Evolutionary conservation across 2,888 invertebrate species (phyloP).

Genomic region (Scrobipalpa costella): DNA sequence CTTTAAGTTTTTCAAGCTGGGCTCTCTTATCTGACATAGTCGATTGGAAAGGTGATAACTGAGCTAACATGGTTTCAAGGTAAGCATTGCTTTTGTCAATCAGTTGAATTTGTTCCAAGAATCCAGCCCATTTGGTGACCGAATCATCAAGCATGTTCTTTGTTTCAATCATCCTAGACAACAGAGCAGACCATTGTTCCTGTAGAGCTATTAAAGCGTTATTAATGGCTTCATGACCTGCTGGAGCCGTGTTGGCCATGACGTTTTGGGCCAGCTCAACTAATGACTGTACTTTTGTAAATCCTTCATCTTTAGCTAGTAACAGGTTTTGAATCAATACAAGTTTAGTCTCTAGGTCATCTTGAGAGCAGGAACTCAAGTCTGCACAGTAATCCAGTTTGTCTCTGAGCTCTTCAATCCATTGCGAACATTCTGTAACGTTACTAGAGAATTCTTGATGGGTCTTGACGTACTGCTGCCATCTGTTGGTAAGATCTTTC

Average conservation of each 20-base stretch:
- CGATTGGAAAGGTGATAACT: constrained; percentile 87
- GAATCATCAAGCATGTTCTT: constrained; percentile 93
- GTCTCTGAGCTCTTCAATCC: constrained; percentile 91
- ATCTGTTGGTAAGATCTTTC: constrained; percentile 93
- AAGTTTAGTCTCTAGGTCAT: constrained; percentile 92
- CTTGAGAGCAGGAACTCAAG: constrained; percentile 89
- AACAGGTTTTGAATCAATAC: constrained; percentile 92
- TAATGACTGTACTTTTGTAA: constrained; percentile 91
- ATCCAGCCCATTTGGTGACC: constrained; percentile 94
- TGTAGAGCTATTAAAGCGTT: constrained; percentile 90
- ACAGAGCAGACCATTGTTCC: constrained; percentile 93
- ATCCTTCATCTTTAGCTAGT: constrained; percentile 96
- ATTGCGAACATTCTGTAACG: constrained; percentile 88
- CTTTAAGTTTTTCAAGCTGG: constrained; percentile 92
- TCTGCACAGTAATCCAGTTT: constrained; percentile 94
- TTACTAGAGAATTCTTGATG: constrained; percentile 94
- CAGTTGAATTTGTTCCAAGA: constrained; percentile 92
- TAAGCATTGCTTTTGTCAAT: constrained; percentile 91
- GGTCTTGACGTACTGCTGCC: constrained; percentile 94
- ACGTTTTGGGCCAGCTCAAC: constrained; percentile 96
- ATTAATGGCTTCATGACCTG: constrained; percentile 93
- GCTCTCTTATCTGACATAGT: constrained; percentile 93
- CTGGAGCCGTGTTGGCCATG: constrained; percentile 93
- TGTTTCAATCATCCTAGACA: constrained; percentile 94
- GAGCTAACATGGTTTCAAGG: constrained; percentile 87